Conservation (phyloP, 2,797 vertebrate species). For the Peromyscus melanophrys region DNA sequence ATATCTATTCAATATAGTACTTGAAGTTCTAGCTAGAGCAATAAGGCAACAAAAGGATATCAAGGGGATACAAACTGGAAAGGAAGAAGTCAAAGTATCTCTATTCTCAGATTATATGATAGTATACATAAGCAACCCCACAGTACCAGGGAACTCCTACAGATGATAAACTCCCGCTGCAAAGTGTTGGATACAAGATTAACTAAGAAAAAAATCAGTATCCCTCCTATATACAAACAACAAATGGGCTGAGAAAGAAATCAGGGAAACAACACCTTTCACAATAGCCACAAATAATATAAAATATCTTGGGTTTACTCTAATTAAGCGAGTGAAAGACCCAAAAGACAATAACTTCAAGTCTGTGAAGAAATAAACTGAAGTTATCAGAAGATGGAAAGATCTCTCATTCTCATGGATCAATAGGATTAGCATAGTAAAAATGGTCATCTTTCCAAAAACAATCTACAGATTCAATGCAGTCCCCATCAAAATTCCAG, state of each 20-base stretch:
- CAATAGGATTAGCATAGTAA: background rate
- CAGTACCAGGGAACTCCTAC: background rate
- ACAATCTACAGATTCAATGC: background rate
- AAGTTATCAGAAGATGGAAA: background rate
- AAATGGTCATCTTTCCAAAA: background rate
- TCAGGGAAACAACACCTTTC: background rate
- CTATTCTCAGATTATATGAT: background rate
- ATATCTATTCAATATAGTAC: background rate
- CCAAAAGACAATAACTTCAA: background rate
- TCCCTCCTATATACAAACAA: background rate
- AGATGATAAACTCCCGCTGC: background rate
- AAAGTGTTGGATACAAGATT: background rate
- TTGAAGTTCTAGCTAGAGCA: background rate
- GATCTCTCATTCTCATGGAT: background rate
- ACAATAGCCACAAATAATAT: background rate
- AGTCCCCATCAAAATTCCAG: background rate
- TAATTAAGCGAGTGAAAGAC: background rate
- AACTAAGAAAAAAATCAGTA: background rate
- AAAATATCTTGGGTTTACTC: background rate
- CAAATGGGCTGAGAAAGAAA: background rate
- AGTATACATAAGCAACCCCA: background rate
- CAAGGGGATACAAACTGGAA: background rate
- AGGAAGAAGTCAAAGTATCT: background rate
- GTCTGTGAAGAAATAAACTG: background rate
- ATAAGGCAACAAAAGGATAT: background rate